Percentiles rank a stretch among this genome's conserved stretches.
phyloP scores from a whole-genome alignment of 2,797 vertebrate species.

The Catharus ustulatus region DNA sequence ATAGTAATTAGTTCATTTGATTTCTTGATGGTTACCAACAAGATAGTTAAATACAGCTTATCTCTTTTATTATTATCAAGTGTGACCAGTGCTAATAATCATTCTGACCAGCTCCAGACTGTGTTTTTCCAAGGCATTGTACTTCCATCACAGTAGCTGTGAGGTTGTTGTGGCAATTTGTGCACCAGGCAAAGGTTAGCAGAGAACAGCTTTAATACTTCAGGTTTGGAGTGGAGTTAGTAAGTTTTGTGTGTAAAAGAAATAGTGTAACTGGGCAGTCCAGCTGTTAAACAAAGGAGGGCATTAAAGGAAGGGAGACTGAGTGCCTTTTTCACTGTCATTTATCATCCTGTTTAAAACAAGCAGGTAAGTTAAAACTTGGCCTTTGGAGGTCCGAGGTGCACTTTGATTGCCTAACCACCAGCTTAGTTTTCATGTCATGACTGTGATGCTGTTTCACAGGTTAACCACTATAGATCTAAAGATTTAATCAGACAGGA shows the following conservation, averaged over 20 bases:
- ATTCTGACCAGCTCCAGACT: not conserved
- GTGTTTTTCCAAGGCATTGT: slow-evolving; percentile 3
- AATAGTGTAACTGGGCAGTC: not conserved
- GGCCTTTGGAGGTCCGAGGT: not conserved
- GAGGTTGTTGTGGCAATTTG: slow-evolving; percentile 18
- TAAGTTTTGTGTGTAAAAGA: slow-evolving; percentile 4
- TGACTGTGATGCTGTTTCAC: not conserved
- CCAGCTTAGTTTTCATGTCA: not conserved
- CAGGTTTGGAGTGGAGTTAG: not conserved
- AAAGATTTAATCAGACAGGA: not conserved
- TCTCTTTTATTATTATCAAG: slow-evolving; percentile 56
- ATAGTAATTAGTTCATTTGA: slow-evolving; percentile 78
- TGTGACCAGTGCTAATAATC: not conserved
- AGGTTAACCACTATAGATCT: not conserved
- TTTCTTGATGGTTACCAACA: slow-evolving; percentile 70
- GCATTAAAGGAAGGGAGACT: not conserved
- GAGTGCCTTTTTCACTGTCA: not conserved
- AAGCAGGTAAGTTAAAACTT: not conserved
- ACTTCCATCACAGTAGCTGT: not conserved
- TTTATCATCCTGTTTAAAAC: not conserved
- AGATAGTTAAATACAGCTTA: slow-evolving; percentile 68
- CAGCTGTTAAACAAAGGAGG: not conserved
- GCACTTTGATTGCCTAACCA: not conserved
- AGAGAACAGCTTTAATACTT: slow-evolving; percentile 2
- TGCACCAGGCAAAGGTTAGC: not conserved